Base-by-base conservation (phyloP, 2,888 invertebrate species). In the Agrotis segetum region DNA sequence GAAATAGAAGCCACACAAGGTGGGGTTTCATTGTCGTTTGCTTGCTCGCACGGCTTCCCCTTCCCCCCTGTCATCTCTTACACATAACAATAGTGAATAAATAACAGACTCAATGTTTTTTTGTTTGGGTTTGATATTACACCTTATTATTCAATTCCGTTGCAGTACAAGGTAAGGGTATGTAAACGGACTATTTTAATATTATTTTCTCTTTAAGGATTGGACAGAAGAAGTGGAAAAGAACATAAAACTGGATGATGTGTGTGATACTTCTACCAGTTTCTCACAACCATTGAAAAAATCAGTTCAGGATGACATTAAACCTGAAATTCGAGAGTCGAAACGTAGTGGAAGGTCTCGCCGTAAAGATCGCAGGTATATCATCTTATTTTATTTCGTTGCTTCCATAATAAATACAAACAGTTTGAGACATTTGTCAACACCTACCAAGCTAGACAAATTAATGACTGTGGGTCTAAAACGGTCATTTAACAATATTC, bases 211-310 rank as follows among this genome's bases (percentile, higher is more conserved):
- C 78, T 77, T 71, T 74, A 96, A 40, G 96, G 96, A 96, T 86
- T 96, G 96, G 96, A 96, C 94, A 73, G 96, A 96, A 80, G 96
- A 96, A 91, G 95, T 96, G 13, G 96, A 96, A 81, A 96, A 95
- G 78, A 94, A 95, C 76, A 95, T 94, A 65, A 95, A 95, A 87
- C 83, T 96, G 24, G 96, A 96, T 84, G 96, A 96, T 60, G 81
- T 92, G 77, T 90, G 91, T 86, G 94, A 95, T 76, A 88, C 94
- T 19, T 90, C 93, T 24, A 90, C 90, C 9, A 93, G 93, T 87
- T 95, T 95, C 84, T 91, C 92, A 34, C 93, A 92, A 88, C 92
- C 86, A 79, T 68, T 89, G 40, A 94, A 92, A 83, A 85, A 90
- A 34, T 78, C 88, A 55, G 83, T 86, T 67, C 82, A 90, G 40